Conservation (phyloP, 1,140 invertebrate genomes). For the Drusus annulatus region DNA sequence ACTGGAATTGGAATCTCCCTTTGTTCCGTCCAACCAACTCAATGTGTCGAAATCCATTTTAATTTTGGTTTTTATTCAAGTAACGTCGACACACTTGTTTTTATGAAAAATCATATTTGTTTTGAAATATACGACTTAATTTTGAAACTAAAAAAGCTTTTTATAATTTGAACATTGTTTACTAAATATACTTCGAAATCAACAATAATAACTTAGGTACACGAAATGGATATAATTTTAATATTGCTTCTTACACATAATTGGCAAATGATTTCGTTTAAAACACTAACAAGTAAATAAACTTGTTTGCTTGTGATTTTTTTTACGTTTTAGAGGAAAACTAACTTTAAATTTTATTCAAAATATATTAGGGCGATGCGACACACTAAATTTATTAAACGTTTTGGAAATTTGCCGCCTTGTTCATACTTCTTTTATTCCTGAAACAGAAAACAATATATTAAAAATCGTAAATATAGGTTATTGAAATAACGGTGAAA, state of each 20-base stretch:
- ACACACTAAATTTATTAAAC: background rate
- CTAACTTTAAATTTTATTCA: background rate
- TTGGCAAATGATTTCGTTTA: background rate
- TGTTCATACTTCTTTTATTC: background rate
- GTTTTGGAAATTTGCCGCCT: background rate
- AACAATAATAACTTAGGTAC: no score
- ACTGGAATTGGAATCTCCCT: background rate
- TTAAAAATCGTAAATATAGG: background rate
- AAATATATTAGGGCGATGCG: background rate
- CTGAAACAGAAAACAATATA: background rate
- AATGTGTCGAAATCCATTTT: conserved; percentile 24
- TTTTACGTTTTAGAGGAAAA: background rate
- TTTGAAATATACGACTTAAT: background rate
- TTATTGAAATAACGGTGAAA: background rate
- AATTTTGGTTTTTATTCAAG: conserved; percentile 14
- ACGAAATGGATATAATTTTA: no score
- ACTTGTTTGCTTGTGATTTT: no score
- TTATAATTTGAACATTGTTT: background rate
- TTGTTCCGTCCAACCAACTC: background rate
- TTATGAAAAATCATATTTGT: conserved; percentile 4
- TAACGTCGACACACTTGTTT: conserved; percentile 11
- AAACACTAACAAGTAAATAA: background rate
- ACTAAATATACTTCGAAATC: no score
- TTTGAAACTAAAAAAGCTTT: background rate
- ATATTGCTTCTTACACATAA: no score